These are phyloP conservation scores for Dendrocincla tyrannina DNA, from an alignment of 2,797 vertebrate genomes.

Conservation along the genomic window DNA sequence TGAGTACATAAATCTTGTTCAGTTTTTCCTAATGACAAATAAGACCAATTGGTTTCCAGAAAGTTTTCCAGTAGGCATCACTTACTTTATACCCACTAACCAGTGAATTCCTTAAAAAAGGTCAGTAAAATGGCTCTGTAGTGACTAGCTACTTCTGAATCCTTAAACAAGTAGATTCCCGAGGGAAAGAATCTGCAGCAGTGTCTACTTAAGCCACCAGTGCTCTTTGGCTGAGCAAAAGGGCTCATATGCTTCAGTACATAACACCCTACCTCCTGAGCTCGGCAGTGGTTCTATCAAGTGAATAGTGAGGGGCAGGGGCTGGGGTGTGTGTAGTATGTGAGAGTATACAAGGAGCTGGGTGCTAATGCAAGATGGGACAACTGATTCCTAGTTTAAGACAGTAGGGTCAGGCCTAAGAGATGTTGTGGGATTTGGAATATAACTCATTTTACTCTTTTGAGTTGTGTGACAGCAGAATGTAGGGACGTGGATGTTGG, in stretches of 20 bases:
- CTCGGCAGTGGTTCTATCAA: neutral
- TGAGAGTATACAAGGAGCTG: neutral
- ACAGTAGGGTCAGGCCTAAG: neutral
- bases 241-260: neutral
- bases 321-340: neutral
- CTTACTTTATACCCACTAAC: neutral
- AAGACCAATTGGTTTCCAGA: neutral
- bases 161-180: neutral
- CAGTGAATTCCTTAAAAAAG: neutral
- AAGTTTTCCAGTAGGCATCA: neutral
- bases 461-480: neutral
- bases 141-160: neutral
- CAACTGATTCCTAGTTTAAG: neutral
- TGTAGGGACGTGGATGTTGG: neutral
- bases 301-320: neutral
- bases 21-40: neutral
- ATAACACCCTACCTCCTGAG: neutral
- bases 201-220: neutral
- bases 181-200: neutral
- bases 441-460: neutral
- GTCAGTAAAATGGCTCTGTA: neutral
- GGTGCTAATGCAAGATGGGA: neutral
- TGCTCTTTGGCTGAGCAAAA: neutral
- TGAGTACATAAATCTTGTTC: fast-evolving
- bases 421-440: neutral